Evolutionary conservation across 2,888 invertebrate genomes (phyloP).

Genomic region (Tenthredo distinguenda): DNA sequence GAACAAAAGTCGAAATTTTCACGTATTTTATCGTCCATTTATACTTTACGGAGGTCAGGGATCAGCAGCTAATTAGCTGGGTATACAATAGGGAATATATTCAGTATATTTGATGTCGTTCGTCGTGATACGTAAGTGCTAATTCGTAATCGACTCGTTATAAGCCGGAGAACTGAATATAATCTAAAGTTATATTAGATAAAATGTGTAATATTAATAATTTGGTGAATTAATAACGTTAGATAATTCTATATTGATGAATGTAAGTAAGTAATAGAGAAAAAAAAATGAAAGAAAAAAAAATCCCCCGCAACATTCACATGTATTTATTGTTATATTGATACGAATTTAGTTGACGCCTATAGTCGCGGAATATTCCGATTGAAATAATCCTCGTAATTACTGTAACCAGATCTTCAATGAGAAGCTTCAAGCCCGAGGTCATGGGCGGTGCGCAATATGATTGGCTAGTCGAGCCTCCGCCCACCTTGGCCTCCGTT

Average conservation of each 20-base stretch:
- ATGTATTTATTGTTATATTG: background rate
- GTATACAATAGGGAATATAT: background rate
- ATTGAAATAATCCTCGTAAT: conserved; percentile 18
- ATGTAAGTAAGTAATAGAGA: background rate
- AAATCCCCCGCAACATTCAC: background rate
- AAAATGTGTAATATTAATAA: background rate
- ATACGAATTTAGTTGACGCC: background rate
- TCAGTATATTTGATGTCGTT: background rate
- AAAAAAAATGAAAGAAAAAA: background rate
- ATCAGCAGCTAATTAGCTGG: background rate
- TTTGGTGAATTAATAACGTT: no score
- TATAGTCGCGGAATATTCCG: background rate
- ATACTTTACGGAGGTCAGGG: background rate
- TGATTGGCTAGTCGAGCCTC: conserved; percentile 35
- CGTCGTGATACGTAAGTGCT: background rate
- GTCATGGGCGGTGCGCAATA: conserved; percentile 48
- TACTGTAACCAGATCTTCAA: conserved; percentile 25
- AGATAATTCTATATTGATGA: background rate
- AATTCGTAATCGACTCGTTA: background rate
- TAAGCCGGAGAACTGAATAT: background rate
- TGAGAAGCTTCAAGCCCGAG: conserved; percentile 20
- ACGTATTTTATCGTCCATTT: background rate
- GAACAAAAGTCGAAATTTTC: no score
- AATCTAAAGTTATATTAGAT: background rate
- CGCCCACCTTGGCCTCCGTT: conserved; percentile 48